Base-by-base conservation (phyloP, 2,888 invertebrate genomes). In the Spodoptera littoralis region DNA sequence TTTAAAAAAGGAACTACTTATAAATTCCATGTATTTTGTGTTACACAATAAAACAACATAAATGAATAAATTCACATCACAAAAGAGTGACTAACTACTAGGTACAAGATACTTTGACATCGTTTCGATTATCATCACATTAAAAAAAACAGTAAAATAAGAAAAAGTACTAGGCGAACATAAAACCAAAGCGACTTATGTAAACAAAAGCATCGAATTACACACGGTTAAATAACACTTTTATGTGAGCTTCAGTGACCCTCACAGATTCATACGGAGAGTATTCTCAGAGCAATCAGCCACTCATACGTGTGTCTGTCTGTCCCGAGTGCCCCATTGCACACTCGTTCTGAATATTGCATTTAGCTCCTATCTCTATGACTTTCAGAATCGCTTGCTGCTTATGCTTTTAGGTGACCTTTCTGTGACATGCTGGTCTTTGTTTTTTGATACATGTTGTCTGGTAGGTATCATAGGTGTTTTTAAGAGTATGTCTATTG, bases 311-410 rank as follows among this genome's bases (percentile, higher is more conserved):
- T 86, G 84, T 84, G 87, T 88, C 84, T 86, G 85, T 74, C 65
- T 67, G 84, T 88, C 91, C 89, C 90, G 64, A 74, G 91, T 82
- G 91, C 77, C 81, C 87, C 88, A 88, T 91, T 79, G 82, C 85
- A 74, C 84, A 85, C 84, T 84, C 87, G 87, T 87, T 90, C 85
- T 93, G 92, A 92, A 93, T 93, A 92, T 92, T 92, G 88, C 91
- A 93, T 92, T 90, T 88, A 89, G 81, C 79, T 77, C 82, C 87
- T 87, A 82, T 85, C 82, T 81, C 73, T 77, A 80, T 77, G 75
- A 81, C 76, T 73, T 68, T 76, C 64, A 73, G 66, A 74, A 65
- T 61, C 42, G 68, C 56, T 65, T 62, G 60, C 61, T 63, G 65
- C 65, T 69, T 73, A 69, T 66, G 60, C 63, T 70, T 65, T 62